Evolutionary conservation across 1,140 invertebrate genomes (phyloP), one percentile per base, ranked within the genome.

Genomic region (Copidosoma floridanum): DNA sequence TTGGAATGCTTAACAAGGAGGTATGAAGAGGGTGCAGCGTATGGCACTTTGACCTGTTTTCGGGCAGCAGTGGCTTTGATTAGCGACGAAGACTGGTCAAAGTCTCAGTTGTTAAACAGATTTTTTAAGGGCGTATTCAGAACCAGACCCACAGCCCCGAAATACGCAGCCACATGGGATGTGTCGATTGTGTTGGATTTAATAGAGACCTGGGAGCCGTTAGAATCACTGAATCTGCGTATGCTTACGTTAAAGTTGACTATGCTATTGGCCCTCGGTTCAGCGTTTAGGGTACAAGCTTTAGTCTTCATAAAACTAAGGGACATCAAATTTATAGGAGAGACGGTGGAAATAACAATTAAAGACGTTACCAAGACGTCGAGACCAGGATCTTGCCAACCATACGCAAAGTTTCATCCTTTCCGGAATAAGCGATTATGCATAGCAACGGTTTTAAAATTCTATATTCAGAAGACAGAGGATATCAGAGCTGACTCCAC

Each of bases 81-180:
- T n/a, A 26, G 51, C 16, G 14, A 26, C 0, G 20, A 11, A 1
- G 37, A 60, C 1, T 20, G 57, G 12, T 32, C 54, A 11, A 57
- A 58, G 10, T 46, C 62, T 37, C 8, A 23, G 0, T 10, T 53
- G 2, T 32, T 72, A 1, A 55, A 61, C 18, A 40, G 69, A 48
- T 72, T 72, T 54, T 61, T 72, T 43, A 72, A 63, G 53, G 71
- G 65, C 10, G 44, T 71, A 8, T 72, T 62, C 35, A 63, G 51
- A 26, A 18, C 61, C 0, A 62, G 68, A 4, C 68, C 71, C 2
- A 16, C 57, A 1, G 61, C 43, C 29, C 69, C 71, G 2, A 68
- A 68, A 60, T 75, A 71, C 51, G 32, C 61, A 8, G 16, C 18
- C 10, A 69, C 61, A 0, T 71, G 69, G 73, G 68, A 74, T 43